Evolutionary conservation across 2,113 vertebrate genomes (phyloP).

Genomic region (Callaeas wilsoni): DNA sequence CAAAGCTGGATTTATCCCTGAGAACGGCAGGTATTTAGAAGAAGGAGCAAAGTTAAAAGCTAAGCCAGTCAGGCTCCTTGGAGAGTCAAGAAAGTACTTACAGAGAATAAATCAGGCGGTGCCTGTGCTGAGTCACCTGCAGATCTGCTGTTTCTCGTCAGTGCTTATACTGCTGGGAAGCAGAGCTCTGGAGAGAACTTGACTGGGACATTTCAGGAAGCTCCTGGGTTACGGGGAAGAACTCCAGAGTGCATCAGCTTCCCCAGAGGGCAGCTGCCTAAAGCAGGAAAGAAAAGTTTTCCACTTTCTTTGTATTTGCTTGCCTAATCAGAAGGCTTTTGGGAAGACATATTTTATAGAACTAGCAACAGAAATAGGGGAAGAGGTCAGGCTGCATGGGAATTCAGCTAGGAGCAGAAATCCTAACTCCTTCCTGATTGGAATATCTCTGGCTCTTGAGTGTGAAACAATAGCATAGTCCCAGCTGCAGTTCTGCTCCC

Average conservation of each 20-base stretch:
- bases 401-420: background rate
- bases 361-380: background rate
- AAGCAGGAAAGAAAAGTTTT: background rate
- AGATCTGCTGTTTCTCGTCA: background rate
- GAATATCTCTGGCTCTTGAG: background rate
- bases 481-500: background rate
- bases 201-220: background rate
- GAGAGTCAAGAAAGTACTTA: background rate
- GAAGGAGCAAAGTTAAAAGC: background rate
- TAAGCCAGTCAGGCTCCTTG: background rate
- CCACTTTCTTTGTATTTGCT: background rate
- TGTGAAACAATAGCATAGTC: background rate
- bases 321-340: background rate
- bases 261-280: background rate
- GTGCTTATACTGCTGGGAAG: background rate
- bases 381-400: background rate
- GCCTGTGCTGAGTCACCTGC: background rate
- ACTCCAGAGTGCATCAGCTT: background rate
- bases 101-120: background rate
- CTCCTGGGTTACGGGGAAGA: background rate
- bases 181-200: background rate
- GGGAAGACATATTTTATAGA: background rate
- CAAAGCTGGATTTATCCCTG: background rate
- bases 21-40: fast-evolving
- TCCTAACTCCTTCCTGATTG: background rate